These are phyloP conservation scores for Disparrhopalites patrizii DNA, from an alignment of 2,888 invertebrate genomes.

Conservation along the genomic window DNA sequence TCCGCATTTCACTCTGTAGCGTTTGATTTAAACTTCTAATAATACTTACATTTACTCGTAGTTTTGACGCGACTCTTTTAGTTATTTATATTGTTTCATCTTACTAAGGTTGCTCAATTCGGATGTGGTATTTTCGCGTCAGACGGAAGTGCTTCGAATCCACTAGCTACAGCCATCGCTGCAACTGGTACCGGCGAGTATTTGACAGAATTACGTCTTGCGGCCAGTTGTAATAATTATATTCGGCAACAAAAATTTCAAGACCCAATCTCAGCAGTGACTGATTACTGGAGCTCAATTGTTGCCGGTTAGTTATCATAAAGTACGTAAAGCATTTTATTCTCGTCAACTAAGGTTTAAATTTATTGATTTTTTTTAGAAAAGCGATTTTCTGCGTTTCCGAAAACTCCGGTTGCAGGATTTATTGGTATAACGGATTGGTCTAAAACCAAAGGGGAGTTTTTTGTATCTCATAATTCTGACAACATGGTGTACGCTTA, in stretches of 20 bases:
- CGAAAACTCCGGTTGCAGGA: conserved; percentile 50
- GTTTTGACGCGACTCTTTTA: no score
- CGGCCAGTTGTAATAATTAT: conserved; percentile 17
- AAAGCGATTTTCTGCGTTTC: no score
- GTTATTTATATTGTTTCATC: not conserved
- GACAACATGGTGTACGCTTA: conserved; percentile 36
- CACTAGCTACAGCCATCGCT: conserved; percentile 13
- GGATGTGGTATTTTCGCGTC: conserved; percentile 21
- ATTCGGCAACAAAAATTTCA: not conserved
- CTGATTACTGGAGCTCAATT: not conserved
- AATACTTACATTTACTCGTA: not conserved
- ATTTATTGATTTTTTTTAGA: no score
- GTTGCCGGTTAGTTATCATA: not conserved
- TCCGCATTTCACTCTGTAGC: not conserved
- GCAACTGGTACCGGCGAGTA: conserved; percentile 25
- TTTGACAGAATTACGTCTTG: conserved; percentile 21
- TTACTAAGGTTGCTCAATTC: conserved; percentile 21
- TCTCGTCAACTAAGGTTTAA: no score
- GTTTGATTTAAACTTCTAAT: no score
- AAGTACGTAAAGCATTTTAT: no score
- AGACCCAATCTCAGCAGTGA: conserved; percentile 6
- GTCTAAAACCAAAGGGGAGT: conserved; percentile 56
- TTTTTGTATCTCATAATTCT: conserved; percentile 49
- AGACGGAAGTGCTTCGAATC: not conserved
- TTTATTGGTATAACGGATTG: conserved; percentile 53